Evolutionary conservation across 2,797 vertebrate genomes (phyloP).

Genomic region (Poeciliopsis gracilis): DNA sequence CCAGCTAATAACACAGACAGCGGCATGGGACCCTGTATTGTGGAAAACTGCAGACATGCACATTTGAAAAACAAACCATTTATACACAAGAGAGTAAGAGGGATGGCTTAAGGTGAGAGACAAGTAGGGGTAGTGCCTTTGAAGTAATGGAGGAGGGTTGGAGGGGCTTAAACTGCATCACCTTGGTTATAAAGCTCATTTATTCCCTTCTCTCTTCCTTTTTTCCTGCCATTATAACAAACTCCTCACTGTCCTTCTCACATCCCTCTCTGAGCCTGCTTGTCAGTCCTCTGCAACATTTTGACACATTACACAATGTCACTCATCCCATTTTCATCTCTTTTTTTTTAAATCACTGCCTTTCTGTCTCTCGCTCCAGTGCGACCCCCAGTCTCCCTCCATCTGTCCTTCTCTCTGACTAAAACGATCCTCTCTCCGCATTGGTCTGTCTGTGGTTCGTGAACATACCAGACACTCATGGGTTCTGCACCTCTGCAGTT

Average conservation of each 20-base stretch:
- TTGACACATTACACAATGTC: slow-evolving; percentile 43
- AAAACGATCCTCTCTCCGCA: slow-evolving; percentile 41
- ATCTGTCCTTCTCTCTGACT: slow-evolving; percentile 49
- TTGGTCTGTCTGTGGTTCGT: slow-evolving; percentile 50
- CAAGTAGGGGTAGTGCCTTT: slow-evolving; percentile 5
- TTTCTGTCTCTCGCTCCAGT: slow-evolving; percentile 40
- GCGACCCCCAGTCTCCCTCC: slow-evolving; percentile 52
- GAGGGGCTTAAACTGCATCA: slow-evolving; percentile 26
- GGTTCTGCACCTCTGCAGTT: slow-evolving; percentile 47
- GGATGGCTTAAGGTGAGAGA: not conserved
- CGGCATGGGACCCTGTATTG: slow-evolving; percentile 53
- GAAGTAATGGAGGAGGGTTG: slow-evolving; percentile 11
- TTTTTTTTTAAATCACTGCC: slow-evolving; percentile 32
- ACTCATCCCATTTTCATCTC: slow-evolving; percentile 47
- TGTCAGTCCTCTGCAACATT: slow-evolving; percentile 42
- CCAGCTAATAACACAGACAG: slow-evolving; percentile 61
- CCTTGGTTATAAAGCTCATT: slow-evolving; percentile 9
- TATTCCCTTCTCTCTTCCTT: not conserved
- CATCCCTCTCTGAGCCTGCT: slow-evolving; percentile 11
- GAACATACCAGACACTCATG: slow-evolving; percentile 56
- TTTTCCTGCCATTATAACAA: slow-evolving; percentile 8
- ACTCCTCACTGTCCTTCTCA: slow-evolving; percentile 27
- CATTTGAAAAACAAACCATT: slow-evolving; percentile 23
- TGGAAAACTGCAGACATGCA: slow-evolving; percentile 37
- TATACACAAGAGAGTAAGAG: slow-evolving; percentile 8